Percentiles rank a stretch among this genome's conserved stretches.
Evolutionary conservation across 2,113 vertebrate species (phyloP).

Genomic region (Podarcis cretensis): DNA sequence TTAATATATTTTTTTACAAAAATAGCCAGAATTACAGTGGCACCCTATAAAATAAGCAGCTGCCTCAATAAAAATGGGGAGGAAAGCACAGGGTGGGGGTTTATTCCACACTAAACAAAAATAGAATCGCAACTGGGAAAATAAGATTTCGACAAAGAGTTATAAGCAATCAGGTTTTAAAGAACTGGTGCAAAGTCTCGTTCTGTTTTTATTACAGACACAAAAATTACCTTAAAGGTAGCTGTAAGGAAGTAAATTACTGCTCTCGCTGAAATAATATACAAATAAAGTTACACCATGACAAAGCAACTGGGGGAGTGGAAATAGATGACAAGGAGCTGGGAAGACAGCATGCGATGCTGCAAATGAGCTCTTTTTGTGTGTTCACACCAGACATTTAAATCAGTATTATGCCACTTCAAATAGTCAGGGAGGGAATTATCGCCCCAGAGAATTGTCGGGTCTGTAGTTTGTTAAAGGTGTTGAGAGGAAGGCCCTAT

Average conservation of each 20-base stretch:
- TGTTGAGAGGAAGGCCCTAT: no score
- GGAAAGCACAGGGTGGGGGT: neutral
- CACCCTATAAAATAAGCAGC: constrained; percentile 21
- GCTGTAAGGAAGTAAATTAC: neutral
- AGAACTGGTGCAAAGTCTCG: neutral
- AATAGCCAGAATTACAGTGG: neutral
- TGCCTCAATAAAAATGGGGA: neutral
- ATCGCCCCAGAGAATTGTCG: no score
- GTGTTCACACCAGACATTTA: no score
- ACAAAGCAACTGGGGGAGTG: neutral
- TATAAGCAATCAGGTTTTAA: neutral
- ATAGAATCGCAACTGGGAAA: neutral
- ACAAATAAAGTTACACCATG: neutral
- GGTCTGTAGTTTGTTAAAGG: no score
- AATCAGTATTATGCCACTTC: no score
- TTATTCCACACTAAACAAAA: neutral
- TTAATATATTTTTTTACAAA: neutral
- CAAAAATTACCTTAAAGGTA: constrained; percentile 9
- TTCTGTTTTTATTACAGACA: neutral
- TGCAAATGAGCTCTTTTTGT: neutral
- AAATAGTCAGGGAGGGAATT: no score
- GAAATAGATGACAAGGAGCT: neutral
- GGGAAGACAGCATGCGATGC: constrained; percentile 4
- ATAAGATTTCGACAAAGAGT: neutral
- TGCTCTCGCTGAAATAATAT: neutral